phyloP scores from a whole-genome alignment of 2,797 vertebrate species.

The Cyclopterus lumpus region DNA sequence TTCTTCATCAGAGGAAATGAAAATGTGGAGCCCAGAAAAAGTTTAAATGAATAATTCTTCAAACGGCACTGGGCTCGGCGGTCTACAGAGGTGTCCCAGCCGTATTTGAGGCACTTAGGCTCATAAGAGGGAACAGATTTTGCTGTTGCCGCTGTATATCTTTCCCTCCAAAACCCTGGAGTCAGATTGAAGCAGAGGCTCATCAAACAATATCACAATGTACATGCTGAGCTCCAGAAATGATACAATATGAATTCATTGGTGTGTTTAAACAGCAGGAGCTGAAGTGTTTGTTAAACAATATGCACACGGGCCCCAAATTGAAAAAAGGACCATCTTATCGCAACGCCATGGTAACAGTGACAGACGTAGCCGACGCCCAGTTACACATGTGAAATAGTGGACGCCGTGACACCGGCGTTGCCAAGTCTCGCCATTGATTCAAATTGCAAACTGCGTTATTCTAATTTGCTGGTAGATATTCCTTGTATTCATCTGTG shows the following conservation, averaged over 20 bases:
- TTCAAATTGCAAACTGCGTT: background rate
- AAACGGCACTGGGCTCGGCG: constrained; percentile 21
- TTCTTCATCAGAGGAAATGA: background rate
- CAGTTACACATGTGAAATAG: background rate
- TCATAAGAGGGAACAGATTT: constrained; percentile 32
- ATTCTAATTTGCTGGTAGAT: background rate
- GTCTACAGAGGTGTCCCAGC: constrained; percentile 27
- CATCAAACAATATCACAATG: constrained; percentile 6
- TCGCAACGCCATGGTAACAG: background rate
- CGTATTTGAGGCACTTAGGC: constrained; percentile 42
- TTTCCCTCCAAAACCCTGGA: constrained; percentile 27
- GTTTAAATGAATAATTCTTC: background rate
- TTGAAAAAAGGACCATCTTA: background rate
- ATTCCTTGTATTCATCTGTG: background rate
- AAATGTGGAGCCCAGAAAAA: background rate
- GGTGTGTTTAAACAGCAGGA: background rate
- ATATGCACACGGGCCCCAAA: background rate
- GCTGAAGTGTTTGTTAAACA: background rate
- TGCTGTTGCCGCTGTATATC: constrained; percentile 24
- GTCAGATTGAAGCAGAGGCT: background rate
- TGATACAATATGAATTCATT: background rate
- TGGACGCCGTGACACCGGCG: background rate
- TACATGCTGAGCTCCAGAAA: background rate
- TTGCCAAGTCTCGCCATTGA: too few relatives aligned
- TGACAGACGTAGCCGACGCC: background rate